Base-by-base conservation (phyloP, 2,888 invertebrate genomes). In the Watsonalla cultraria region DNA sequence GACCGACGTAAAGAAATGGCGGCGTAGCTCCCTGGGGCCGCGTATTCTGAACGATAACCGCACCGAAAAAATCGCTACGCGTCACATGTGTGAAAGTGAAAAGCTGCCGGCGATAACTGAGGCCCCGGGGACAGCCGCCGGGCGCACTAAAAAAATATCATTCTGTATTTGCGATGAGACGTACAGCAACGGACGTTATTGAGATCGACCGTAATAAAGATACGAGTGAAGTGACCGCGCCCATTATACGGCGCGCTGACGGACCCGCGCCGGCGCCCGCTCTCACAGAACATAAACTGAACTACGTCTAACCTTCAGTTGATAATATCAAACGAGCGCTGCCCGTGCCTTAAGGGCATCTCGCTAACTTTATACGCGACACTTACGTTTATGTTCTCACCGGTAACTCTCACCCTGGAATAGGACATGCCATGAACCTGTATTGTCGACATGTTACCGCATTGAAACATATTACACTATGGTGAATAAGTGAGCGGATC, bases 281-380 rank as follows among this genome's bases (percentile, higher is more conserved):
- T 54, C 59, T 56, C 60, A 60, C 56, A 53, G 35, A 13, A 65
- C 70, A 72, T 72, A 69, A 76, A 77, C 68, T 70, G 67, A 74
- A 74, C 65, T 71, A 64, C 69, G 62, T 62, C 66, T 64, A 70
- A 60, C 65, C 65, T 59, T 60, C 58, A 68, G 65, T 68, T 66
- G 70, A 76, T 76, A 74, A 74, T 68, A 74, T 70, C 70, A 67
- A 66, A 74, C 70, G 68, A 68, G 76, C 66, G 73, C 69, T 65
- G 67, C 69, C 72, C 67, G 64, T 68, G 64, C 60, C 60, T 59
- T 54, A 48, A 57, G 60, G 42, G 59, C 57, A 63, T 65, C 60
- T 63, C 65, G 68, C 64, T 61, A 58, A 64, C 57, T 72, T 70
- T 70, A 72, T 68, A 63, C 55, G 61, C 55, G 62, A 57, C 62